These are phyloP conservation scores for Periophthalmodon schlosseri DNA, from an alignment of 2,113 vertebrate species.

Conservation along the genomic window DNA sequence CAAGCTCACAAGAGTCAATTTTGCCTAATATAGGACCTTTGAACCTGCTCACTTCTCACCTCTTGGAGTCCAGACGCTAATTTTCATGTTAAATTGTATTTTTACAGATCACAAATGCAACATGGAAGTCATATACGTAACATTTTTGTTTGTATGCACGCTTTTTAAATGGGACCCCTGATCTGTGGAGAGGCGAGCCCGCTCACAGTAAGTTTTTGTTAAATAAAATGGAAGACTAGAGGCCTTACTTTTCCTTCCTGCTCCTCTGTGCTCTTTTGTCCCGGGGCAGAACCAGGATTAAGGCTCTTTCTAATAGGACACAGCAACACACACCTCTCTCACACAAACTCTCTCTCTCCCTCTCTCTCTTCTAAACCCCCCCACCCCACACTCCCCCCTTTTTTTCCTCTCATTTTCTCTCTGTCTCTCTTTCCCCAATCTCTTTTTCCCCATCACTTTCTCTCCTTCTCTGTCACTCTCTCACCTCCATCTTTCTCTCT, in stretches of 20 bases:
- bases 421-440: not conserved
- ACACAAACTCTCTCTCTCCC: not conserved
- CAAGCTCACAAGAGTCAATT: too few relatives aligned
- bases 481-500: not conserved
- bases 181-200: too few relatives aligned
- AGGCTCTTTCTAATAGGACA: conserved; percentile 67
- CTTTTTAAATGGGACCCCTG: too few relatives aligned
- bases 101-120: too few relatives aligned
- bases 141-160: too few relatives aligned
- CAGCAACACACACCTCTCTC: conserved; percentile 27
- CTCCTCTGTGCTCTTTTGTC: conserved; percentile 14
- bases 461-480: not conserved
- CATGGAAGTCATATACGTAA: too few relatives aligned
- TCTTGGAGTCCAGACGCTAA: too few relatives aligned
- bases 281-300: conserved; percentile 56
- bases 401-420: too few relatives aligned
- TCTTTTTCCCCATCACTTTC: not conserved
- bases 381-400: not conserved
- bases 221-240: not conserved
- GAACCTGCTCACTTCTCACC: too few relatives aligned
- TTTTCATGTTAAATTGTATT: too few relatives aligned
- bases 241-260: not conserved
- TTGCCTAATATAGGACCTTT: too few relatives aligned
- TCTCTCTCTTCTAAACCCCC: not conserved
- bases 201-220: too few relatives aligned